Conservation (phyloP, 2,797 vertebrate species). For the Buphagus erythrorhynchus region DNA sequence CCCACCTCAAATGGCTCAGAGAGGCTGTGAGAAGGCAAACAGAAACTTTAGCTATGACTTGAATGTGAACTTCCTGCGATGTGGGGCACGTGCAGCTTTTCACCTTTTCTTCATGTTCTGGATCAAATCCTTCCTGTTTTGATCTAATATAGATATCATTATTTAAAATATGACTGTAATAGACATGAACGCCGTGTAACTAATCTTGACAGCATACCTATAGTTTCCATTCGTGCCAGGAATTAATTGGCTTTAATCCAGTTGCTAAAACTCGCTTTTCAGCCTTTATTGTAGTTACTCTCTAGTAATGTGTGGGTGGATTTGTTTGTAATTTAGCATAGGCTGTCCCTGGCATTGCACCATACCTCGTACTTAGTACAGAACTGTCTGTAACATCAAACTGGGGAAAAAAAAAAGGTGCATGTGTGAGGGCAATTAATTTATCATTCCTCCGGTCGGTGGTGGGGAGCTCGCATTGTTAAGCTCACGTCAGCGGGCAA, state of each 20-base stretch:
- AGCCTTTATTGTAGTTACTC: constrained; percentile 49
- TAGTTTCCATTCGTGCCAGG: constrained; percentile 10
- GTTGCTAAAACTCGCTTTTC: constrained; percentile 50
- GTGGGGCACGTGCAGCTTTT: background rate
- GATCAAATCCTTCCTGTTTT: constrained; percentile 37
- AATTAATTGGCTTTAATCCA: constrained; percentile 59
- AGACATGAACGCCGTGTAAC: background rate
- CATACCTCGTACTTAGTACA: background rate
- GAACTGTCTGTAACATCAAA: background rate
- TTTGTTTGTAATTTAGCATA: constrained; percentile 47
- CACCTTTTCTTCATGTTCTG: constrained; percentile 9
- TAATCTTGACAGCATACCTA: constrained; percentile 24
- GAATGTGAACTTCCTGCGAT: background rate
- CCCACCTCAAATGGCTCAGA: background rate
- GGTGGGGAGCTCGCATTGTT: background rate
- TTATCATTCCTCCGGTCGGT: background rate
- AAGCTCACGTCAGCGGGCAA: background rate
- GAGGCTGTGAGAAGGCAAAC: background rate
- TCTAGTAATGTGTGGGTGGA: constrained; percentile 65
- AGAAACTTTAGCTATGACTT: constrained; percentile 7
- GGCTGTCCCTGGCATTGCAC: constrained; percentile 34
- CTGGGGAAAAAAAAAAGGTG: background rate
- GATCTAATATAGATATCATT: constrained; percentile 22
- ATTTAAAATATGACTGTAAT: background rate
- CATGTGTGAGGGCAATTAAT: background rate